These are phyloP conservation scores for Tolypeutes matacus DNA, from an alignment of 2,797 vertebrate genomes.

Conservation along the genomic window DNA sequence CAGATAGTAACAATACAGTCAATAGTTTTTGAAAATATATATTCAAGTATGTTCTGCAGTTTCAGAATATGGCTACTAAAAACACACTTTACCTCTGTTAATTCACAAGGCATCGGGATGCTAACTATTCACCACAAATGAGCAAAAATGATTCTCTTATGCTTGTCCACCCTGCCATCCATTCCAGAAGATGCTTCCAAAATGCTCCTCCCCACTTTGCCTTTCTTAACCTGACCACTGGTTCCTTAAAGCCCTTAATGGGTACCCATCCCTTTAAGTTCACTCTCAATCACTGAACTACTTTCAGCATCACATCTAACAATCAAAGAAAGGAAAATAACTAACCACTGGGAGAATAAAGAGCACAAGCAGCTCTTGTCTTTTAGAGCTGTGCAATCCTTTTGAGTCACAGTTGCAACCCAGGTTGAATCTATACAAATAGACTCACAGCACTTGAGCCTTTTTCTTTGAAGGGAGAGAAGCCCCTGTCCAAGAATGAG, in stretches of 20 bases:
- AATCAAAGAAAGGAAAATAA: constrained; percentile 55
- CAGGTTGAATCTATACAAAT: background rate
- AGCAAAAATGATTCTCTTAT: background rate
- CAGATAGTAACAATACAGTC: background rate
- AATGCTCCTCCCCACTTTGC: background rate
- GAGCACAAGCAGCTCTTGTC: background rate
- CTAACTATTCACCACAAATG: background rate
- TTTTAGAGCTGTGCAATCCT: background rate
- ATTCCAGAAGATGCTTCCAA: background rate
- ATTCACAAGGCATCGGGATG: background rate
- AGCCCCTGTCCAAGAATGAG: background rate
- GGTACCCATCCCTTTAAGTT: background rate
- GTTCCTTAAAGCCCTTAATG: background rate
- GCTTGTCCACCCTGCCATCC: background rate
- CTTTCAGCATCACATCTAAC: background rate
- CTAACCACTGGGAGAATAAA: background rate
- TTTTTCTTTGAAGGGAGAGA: background rate
- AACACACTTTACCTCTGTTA: background rate
- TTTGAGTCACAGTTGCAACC: background rate
- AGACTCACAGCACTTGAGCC: background rate
- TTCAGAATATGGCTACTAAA: background rate
- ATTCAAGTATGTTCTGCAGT: background rate
- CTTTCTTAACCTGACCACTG: background rate
- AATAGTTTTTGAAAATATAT: background rate
- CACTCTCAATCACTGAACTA: background rate